Conservation (phyloP, 1,140 invertebrate genomes). For the Aphelinus atriplicis region DNA sequence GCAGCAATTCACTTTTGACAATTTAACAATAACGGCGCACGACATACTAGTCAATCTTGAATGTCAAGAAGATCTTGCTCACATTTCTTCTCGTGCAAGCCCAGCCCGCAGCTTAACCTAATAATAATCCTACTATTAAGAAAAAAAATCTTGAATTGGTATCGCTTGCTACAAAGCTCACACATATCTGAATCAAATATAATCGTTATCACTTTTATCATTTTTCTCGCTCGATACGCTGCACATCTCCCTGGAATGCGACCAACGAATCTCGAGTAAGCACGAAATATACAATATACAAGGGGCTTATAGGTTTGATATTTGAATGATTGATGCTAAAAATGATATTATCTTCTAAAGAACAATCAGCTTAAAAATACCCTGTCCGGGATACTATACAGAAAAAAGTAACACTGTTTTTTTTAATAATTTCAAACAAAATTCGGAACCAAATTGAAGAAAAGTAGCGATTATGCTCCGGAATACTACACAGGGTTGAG, state of each 20-base stretch:
- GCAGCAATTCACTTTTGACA: background rate
- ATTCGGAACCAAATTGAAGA: no score
- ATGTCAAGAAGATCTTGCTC: constrained; percentile 21
- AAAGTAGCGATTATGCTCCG: background rate
- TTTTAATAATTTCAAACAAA: no score
- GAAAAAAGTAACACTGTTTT: background rate
- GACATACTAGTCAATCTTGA: constrained; percentile 27
- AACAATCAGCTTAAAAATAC: background rate
- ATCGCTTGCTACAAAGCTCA: constrained; percentile 30
- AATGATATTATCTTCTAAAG: background rate
- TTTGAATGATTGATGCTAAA: constrained; percentile 15
- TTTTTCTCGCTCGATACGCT: constrained; percentile 16
- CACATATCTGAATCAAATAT: background rate
- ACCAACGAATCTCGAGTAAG: constrained; percentile 17
- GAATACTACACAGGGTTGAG: background rate
- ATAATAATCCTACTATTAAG: constrained; percentile 25
- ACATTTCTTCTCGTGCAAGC: constrained; percentile 39
- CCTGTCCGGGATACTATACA: background rate
- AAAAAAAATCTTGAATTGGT: constrained; percentile 21
- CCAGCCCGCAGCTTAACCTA: constrained; percentile 40
- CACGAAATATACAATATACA: constrained; percentile 28
- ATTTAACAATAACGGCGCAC: background rate
- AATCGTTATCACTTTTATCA: constrained; percentile 19
- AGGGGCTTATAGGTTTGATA: constrained; percentile 11
- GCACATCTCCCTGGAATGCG: constrained; percentile 10